phyloP scores from a whole-genome alignment of 2,113 vertebrate genomes.

The Oncorhynchus tshawytscha region DNA sequence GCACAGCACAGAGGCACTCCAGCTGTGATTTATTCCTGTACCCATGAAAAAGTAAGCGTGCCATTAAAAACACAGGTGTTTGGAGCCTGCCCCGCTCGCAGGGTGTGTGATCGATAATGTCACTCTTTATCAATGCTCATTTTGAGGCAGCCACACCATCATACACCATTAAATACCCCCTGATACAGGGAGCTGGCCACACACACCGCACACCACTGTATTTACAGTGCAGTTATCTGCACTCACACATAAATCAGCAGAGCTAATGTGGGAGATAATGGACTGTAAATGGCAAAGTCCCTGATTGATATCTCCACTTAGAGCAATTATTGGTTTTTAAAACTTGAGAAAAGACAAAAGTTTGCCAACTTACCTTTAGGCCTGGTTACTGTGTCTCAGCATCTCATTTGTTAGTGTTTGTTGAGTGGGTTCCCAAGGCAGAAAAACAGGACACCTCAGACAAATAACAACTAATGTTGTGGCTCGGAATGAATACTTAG shows the following conservation, averaged over 20 bases:
- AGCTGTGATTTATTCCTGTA: constrained; percentile 67
- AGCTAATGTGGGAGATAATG: constrained; percentile 75
- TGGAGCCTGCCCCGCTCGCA: constrained; percentile 58
- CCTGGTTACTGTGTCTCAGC: constrained; percentile 37
- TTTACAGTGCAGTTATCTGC: constrained; percentile 62
- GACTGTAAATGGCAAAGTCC: constrained; percentile 70
- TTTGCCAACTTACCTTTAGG: constrained; percentile 50
- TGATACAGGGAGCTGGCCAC: constrained; percentile 49
- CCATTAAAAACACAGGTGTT: constrained; percentile 75
- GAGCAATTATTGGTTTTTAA: constrained; percentile 71
- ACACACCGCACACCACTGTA: constrained; percentile 25
- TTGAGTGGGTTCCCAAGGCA: constrained; percentile 60
- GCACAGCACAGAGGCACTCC: constrained; percentile 33
- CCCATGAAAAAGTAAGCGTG: constrained; percentile 74
- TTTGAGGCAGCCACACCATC: constrained; percentile 66
- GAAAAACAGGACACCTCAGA: constrained; percentile 63
- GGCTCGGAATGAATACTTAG: constrained; percentile 61
- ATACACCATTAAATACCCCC: constrained; percentile 67
- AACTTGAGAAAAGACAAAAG: constrained; percentile 64
- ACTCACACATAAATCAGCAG: constrained; percentile 66
- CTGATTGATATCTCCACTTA: constrained; percentile 76
- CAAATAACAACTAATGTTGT: constrained; percentile 69
- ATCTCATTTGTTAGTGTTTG: constrained; percentile 71
- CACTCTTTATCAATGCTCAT: constrained; percentile 69
- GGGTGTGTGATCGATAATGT: constrained; percentile 71